Conservation (phyloP, 2,888 invertebrate species). For the Prionchulus punctatus region DNA sequence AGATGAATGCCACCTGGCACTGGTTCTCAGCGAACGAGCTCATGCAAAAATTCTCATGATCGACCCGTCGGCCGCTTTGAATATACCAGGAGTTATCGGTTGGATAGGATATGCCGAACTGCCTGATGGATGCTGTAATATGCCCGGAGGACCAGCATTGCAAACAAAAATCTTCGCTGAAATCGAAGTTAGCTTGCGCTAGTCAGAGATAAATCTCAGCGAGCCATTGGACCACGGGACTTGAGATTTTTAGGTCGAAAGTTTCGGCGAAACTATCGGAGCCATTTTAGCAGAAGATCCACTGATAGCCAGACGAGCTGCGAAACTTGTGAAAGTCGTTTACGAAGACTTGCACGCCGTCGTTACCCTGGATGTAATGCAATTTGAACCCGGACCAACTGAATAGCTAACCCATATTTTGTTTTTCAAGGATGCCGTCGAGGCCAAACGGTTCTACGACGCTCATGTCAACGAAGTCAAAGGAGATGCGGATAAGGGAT, state of each 20-base stretch:
- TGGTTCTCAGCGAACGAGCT: constrained; percentile 61
- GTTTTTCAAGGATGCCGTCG: not conserved
- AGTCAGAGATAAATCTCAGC: no score
- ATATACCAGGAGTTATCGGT: constrained; percentile 59
- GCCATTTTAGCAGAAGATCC: constrained; percentile 24
- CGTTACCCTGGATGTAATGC: constrained; percentile 59
- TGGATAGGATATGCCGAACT: constrained; percentile 63
- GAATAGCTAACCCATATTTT: no score
- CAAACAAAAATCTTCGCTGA: constrained; percentile 72
- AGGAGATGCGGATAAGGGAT: not conserved
- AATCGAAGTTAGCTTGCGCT: constrained; percentile 43
- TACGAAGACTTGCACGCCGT: constrained; percentile 63
- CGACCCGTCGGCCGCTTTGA: constrained; percentile 55
- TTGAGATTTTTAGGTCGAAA: constrained; percentile 38
- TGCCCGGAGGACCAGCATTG: constrained; percentile 23
- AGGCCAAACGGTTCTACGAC: not conserved
- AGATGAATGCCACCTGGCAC: constrained; percentile 42
- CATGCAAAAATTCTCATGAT: constrained; percentile 62
- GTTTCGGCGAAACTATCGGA: constrained; percentile 33
- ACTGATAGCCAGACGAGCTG: constrained; percentile 57
- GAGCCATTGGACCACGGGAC: not conserved
- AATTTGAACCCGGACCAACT: no score
- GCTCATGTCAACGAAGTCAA: not conserved
- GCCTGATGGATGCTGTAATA: constrained; percentile 40
- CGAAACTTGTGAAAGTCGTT: constrained; percentile 55